Evolutionary conservation across 1,140 invertebrate species (phyloP), one percentile per base, ranked within the genome.

Genomic region (Artemia franciscana): DNA sequence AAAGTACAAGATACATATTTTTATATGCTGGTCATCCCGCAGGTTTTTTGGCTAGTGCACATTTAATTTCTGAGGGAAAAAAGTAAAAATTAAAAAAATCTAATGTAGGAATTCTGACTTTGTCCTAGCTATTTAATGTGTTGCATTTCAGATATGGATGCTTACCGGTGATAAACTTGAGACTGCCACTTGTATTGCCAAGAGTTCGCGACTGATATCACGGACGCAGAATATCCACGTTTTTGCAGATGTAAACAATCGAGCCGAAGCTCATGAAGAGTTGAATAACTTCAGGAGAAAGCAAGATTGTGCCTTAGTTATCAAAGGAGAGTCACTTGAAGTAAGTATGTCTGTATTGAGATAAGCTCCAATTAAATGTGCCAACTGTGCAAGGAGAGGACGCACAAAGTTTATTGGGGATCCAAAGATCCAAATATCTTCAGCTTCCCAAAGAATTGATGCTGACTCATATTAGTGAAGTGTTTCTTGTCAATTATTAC

Each of bases 151-250:
- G 81, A 86, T 97, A 57, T 99, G 96, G 96, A 99, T 99, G 96
- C 76, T 99, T 64, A 99, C 96, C 0, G 96, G 96, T 56, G 96
- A 99, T 72, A 99, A 99, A 75, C 71, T 98, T 60, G 96, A 99
- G 77, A 99, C 96, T 1, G 96, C 95, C 12, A 90, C 88, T 24
- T 98, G 93, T 72, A 98, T 99, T 70, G 94, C 95, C 1, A 96
- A 97, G 72, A 95, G 91, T 67, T 92, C 92, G 18, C 78, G 84
- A 66, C 73, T 90, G 18, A 90, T 96, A 56, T 86, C 89, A 0
- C 81, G 84, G 24, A 83, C 80, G 28, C 82, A 85, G 67, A 79
- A 79, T 65, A 76, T 86, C 21, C 80, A 88, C 69, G 79, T 84
- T 61, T 93, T 88, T 69, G 83, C 82, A 68, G 79, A 79, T 58